Evolutionary conservation across 2,113 vertebrate genomes (phyloP).

Genomic region (Hemibagrus wyckioides): DNA sequence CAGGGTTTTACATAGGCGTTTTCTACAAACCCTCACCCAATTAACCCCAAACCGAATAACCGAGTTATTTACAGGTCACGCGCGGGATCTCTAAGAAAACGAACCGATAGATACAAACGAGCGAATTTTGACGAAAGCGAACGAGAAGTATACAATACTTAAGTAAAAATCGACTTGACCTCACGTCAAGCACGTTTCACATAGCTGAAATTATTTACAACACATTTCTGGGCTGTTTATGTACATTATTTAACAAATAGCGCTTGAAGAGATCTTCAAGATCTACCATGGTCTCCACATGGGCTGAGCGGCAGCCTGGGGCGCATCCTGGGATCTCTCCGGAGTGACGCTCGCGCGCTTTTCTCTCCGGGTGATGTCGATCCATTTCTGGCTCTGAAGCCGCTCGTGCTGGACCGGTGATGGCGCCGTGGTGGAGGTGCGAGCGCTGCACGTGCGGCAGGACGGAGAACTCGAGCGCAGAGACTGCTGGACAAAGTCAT

Average conservation of each 20-base stretch:
- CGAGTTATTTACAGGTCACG: constrained; percentile 66
- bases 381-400: constrained; percentile 22
- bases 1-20: constrained; percentile 78
- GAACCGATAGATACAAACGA: constrained; percentile 61
- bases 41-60: constrained; percentile 67
- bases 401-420: constrained; percentile 42
- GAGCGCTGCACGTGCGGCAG: constrained; percentile 47
- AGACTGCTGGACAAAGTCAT: constrained; percentile 62
- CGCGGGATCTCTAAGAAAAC: constrained; percentile 70
- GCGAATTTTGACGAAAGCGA: constrained; percentile 64
- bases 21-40: constrained; percentile 72
- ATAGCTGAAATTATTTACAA: neutral
- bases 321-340: neutral
- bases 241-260: neutral
- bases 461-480: constrained; percentile 24
- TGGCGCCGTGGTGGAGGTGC: constrained; percentile 40
- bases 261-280: too few relatives aligned
- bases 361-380: neutral
- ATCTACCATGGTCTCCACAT: constrained; percentile 81
- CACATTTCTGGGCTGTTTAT: neutral
- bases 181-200: neutral
- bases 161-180: neutral
- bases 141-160: constrained; percentile 75
- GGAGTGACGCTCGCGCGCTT: neutral
- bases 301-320: neutral